phyloP scores from a whole-genome alignment of 2,797 vertebrate genomes.

The Tenualosa thibaudeaui region DNA sequence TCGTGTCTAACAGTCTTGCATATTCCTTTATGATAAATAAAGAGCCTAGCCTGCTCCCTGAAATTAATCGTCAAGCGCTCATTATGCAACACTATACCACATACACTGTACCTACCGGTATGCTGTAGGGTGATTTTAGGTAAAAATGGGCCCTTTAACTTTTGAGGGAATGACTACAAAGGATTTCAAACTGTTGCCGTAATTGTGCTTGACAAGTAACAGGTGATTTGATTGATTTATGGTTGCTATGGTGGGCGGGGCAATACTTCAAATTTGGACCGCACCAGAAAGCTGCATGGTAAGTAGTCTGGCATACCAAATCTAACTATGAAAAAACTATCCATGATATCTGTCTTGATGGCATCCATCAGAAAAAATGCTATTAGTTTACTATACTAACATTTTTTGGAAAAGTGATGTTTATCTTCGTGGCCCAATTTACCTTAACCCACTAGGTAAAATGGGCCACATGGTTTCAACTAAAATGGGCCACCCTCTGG shows the following conservation, averaged over 20 bases:
- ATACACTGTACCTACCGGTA: neutral
- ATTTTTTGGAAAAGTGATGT: neutral
- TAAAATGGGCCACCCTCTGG: neutral
- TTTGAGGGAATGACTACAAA: no score
- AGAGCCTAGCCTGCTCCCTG: neutral
- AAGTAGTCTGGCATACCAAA: no score
- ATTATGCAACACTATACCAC: neutral
- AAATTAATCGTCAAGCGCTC: neutral
- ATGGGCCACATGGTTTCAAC: slow-evolving; percentile 3
- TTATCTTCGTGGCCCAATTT: neutral
- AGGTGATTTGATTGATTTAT: no score
- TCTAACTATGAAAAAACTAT: neutral
- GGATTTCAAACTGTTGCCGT: no score
- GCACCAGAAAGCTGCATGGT: no score
- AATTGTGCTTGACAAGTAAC: no score
- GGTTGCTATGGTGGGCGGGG: no score
- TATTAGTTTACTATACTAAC: neutral
- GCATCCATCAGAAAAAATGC: neutral
- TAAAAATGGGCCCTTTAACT: no score
- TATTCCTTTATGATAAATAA: neutral
- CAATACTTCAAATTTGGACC: no score
- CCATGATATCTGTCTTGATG: slow-evolving; percentile 5
- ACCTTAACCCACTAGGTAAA: neutral
- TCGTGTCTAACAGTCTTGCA: neutral
- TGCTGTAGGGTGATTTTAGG: neutral